These are phyloP conservation scores for Stenolophus ochropezus DNA, from an alignment of 2,888 invertebrate species.

Conservation along the genomic window DNA sequence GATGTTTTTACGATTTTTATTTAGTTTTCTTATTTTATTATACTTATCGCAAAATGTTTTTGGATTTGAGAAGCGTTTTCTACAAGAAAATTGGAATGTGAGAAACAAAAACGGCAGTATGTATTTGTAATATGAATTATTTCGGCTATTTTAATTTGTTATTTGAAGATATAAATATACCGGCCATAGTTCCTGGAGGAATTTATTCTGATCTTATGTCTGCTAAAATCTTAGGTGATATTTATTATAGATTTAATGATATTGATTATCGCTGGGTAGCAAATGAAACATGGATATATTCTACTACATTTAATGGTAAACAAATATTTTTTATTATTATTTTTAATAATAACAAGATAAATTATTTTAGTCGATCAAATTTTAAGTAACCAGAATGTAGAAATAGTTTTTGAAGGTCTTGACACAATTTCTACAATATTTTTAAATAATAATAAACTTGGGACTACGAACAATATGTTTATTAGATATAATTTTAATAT, in stretches of 20 bases:
- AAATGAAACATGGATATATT: slow-evolving; percentile 86
- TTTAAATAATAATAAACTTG: slow-evolving; percentile 82
- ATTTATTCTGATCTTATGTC: slow-evolving; percentile 84
- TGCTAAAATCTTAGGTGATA: slow-evolving; percentile 77
- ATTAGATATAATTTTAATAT: slow-evolving; percentile 84
- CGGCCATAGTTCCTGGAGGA: slow-evolving; percentile 85
- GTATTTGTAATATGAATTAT: not conserved
- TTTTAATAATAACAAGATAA: slow-evolving; percentile 27
- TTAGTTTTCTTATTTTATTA: not conserved
- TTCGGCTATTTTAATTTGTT: not conserved
- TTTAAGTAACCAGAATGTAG: slow-evolving; percentile 70
- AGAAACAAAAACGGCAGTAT: slow-evolving; percentile 14
- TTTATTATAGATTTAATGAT: slow-evolving; percentile 85
- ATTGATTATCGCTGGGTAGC: slow-evolving; percentile 88
- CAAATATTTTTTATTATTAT: not conserved
- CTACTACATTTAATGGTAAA: slow-evolving; percentile 79
- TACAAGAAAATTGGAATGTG: slow-evolving; percentile 18
- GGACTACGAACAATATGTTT: slow-evolving; percentile 89
- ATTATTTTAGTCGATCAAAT: slow-evolving; percentile 67
- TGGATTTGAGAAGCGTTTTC: slow-evolving; percentile 8
- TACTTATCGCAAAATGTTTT: not conserved
- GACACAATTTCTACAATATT: slow-evolving; percentile 88
- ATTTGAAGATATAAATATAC: slow-evolving; percentile 52
- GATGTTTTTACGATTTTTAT: slow-evolving; percentile 15
- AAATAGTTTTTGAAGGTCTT: slow-evolving; percentile 87